phyloP scores from a whole-genome alignment of 2,113 vertebrate genomes.

The Apteryx mantelli region DNA sequence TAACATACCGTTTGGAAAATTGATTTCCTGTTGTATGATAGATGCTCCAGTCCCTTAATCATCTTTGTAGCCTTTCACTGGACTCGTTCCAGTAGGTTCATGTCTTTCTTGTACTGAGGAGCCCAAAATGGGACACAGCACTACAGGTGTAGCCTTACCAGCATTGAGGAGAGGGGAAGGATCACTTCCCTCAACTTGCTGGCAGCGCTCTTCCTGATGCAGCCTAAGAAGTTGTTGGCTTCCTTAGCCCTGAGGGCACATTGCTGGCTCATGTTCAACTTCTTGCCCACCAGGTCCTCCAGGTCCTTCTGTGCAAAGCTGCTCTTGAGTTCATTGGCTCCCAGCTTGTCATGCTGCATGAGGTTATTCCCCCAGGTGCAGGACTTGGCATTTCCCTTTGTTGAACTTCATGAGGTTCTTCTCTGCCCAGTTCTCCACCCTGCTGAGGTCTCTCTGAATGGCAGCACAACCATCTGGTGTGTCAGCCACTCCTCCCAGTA shows the following conservation, averaged over 20 bases:
- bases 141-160: too few species aligned
- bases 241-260: too few species aligned
- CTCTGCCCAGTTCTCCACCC: not conserved
- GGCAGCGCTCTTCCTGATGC: too few species aligned
- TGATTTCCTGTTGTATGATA: not conserved
- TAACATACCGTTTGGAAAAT: not conserved
- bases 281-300: not conserved
- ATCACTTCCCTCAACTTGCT: too few species aligned
- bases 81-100: too few species aligned
- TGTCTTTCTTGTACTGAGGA: too few species aligned
- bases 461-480: not conserved
- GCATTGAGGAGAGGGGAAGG: too few species aligned
- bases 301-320: not conserved
- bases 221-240: too few species aligned
- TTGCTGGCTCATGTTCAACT: not conserved
- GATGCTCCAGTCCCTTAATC: too few species aligned
- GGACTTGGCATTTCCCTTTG: not conserved
- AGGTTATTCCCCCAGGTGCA: not conserved
- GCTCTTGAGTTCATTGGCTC: not conserved
- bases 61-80: too few species aligned
- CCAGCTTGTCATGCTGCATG: too few species aligned
- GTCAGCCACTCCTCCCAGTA: not conserved
- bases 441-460: not conserved
- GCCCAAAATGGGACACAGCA: too few species aligned
- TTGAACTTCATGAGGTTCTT: not conserved